Conservation (phyloP, 2,113 vertebrate species). For the Menura novaehollandiae region DNA sequence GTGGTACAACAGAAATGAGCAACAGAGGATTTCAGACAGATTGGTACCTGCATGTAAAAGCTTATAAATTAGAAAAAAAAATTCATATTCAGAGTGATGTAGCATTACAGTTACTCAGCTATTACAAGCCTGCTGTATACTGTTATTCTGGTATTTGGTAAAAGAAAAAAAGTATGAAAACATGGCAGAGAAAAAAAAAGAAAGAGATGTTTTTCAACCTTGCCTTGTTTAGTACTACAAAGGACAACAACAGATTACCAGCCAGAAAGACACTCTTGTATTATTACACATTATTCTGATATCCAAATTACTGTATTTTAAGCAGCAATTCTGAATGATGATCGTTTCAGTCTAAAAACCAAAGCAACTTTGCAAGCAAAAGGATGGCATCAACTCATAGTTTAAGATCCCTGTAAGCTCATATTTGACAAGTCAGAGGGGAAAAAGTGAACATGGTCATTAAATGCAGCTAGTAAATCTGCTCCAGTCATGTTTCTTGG, state of each 20-base stretch:
- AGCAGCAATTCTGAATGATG: not conserved
- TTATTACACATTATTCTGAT: not conserved
- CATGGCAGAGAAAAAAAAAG: not conserved
- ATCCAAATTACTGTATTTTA: not conserved
- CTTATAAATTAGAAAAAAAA: not conserved
- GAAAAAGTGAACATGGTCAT: not conserved
- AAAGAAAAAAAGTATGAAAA: not conserved
- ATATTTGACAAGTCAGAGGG: not conserved
- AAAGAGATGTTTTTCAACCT: not conserved
- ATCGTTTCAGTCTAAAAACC: not conserved
- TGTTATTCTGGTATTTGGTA: not conserved
- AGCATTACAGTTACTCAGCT: not conserved
- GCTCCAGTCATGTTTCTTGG: not conserved
- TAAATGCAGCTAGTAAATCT: not conserved
- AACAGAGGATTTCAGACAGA: not conserved
- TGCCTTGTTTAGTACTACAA: not conserved
- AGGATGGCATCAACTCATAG: not conserved
- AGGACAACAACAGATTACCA: not conserved
- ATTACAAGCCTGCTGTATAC: not conserved
- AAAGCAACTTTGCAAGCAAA: not conserved
- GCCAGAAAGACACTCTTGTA: not conserved
- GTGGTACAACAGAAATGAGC: not conserved
- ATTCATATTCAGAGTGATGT: accelerated
- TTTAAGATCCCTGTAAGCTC: not conserved
- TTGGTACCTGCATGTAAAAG: not conserved